Evolutionary conservation across 2,797 vertebrate genomes (phyloP).

Genomic region (Silurus lanzhouensis): DNA sequence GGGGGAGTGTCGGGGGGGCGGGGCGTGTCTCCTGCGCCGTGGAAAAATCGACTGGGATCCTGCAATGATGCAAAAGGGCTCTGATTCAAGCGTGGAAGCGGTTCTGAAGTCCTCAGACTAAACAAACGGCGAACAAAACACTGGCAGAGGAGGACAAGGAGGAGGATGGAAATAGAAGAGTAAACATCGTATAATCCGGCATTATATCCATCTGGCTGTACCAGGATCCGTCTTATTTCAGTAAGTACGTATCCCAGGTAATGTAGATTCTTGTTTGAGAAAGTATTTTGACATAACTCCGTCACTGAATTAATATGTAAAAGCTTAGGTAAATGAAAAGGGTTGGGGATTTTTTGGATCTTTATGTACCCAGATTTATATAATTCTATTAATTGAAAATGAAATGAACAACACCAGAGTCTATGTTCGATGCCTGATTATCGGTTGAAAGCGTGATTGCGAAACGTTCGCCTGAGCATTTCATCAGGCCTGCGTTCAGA

Average conservation of each 20-base stretch:
- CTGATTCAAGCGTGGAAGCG: constrained; percentile 64
- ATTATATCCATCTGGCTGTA: not conserved
- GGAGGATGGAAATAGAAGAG: not conserved
- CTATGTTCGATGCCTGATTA: not conserved
- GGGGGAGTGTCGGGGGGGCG: constrained; percentile 78
- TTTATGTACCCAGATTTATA: not conserved
- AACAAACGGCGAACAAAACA: constrained; percentile 31
- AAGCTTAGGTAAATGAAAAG: not conserved
- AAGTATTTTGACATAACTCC: not conserved
- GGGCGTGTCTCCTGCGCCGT: constrained; percentile 69
- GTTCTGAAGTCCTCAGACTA: constrained; percentile 41
- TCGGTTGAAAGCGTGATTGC: constrained; percentile 24
- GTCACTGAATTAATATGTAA: not conserved
- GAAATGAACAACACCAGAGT: not conserved
- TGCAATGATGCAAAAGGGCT: constrained; percentile 59
- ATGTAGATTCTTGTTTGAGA: not conserved
- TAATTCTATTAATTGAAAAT: not conserved
- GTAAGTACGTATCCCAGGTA: constrained; percentile 30
- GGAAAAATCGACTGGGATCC: constrained; percentile 74
- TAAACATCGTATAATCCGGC: not conserved
- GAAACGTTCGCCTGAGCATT: constrained; percentile 26
- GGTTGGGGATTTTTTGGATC: not conserved
- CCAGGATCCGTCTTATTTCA: not conserved
- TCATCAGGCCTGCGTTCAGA: constrained; percentile 45
- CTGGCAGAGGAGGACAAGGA: not conserved